These are phyloP conservation scores for Morone chrysops DNA, from an alignment of 2,113 vertebrate species.

Conservation along the genomic window DNA sequence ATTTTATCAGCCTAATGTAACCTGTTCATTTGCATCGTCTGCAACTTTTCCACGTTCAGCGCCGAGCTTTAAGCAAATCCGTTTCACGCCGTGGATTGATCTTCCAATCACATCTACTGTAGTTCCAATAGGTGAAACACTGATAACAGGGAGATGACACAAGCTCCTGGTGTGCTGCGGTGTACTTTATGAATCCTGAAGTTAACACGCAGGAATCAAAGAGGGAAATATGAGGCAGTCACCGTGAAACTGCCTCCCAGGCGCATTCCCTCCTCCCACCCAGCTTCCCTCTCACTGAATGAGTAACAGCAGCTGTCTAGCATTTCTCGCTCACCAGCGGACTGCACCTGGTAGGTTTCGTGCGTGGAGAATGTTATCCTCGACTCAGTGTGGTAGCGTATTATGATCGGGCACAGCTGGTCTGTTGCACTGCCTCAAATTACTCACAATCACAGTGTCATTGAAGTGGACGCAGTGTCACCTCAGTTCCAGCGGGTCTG, in stretches of 20 bases:
- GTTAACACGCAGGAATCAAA: conserved; percentile 57
- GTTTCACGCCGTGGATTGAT: not conserved
- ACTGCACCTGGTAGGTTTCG: conserved; percentile 68
- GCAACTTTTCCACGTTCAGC: not conserved
- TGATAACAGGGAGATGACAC: conserved; percentile 30
- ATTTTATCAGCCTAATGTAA: not conserved
- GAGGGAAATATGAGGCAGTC: conserved; percentile 56
- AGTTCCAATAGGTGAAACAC: conserved; percentile 26
- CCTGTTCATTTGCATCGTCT: not conserved
- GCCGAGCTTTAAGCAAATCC: not conserved
- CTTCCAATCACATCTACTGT: conserved; percentile 9
- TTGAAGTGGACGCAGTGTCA: conserved; percentile 45
- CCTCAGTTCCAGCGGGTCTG: conserved; percentile 23
- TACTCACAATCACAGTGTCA: conserved; percentile 45
- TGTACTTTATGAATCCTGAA: conserved; percentile 52
- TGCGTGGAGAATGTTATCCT: conserved; percentile 60
- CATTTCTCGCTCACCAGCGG: conserved; percentile 61
- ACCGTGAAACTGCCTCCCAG: conserved; percentile 60
- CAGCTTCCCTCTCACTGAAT: conserved; percentile 60
- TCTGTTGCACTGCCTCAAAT: conserved; percentile 36
- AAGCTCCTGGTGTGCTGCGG: conserved; percentile 31
- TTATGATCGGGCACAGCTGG: conserved; percentile 60
- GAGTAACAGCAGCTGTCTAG: conserved; percentile 73
- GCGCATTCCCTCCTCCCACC: conserved; percentile 46
- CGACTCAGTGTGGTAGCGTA: conserved; percentile 49